Percentiles rank a stretch among this genome's conserved stretches.
Conservation (phyloP, 2,113 vertebrate genomes). For the Dermatemys mawii region DNA sequence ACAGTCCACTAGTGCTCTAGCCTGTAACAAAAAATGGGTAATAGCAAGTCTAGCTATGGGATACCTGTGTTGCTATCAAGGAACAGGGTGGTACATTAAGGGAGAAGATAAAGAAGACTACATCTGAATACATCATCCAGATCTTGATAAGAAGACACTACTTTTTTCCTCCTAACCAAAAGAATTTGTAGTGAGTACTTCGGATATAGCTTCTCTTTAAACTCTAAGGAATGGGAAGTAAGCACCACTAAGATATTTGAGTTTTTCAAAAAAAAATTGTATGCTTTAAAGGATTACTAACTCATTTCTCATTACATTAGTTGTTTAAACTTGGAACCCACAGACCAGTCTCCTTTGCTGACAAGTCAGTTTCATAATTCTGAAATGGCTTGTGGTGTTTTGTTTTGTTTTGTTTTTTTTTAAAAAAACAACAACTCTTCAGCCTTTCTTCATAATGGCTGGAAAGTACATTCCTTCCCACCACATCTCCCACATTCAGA, state of each 20-base stretch:
- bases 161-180: neutral
- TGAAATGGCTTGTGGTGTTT: neutral
- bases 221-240: neutral
- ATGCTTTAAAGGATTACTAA: neutral
- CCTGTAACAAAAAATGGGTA: neutral
- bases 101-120: neutral
- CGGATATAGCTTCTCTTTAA: neutral
- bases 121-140: neutral
- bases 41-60: neutral
- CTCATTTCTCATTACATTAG: neutral
- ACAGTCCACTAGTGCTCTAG: neutral
- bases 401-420: neutral
- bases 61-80: neutral
- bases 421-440: rapidly evolving
- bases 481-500: neutral
- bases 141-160: neutral
- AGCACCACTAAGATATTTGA: neutral
- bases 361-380: neutral
- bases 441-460: neutral
- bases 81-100: neutral
- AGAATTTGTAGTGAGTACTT: neutral
- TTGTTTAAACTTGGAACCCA: neutral
- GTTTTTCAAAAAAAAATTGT: neutral
- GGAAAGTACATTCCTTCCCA: neutral
- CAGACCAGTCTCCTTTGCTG: neutral